Percentiles rank a stretch among this genome's conserved stretches.
Conservation (phyloP, 2,113 vertebrate species). For the Benitochromis conjunctus region DNA sequence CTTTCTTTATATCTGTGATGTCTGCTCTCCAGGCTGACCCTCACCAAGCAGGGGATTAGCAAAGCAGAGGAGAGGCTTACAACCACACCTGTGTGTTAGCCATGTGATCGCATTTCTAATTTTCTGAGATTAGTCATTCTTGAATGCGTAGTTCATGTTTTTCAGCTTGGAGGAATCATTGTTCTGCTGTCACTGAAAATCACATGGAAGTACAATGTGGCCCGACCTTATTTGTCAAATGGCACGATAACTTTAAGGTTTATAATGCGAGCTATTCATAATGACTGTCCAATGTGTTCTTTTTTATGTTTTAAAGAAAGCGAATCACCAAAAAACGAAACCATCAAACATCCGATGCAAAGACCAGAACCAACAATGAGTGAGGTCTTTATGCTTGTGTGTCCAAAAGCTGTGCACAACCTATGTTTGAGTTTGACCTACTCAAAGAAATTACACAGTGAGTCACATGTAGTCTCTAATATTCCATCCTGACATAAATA, state of each 20-base stretch:
- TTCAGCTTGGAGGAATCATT: neutral
- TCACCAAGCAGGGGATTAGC: neutral
- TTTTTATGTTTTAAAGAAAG: neutral
- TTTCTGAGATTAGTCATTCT: neutral
- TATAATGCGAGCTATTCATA: neutral
- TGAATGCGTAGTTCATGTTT: neutral
- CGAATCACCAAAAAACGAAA: fast-evolving
- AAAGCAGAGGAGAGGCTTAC: neutral
- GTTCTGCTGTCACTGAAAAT: neutral
- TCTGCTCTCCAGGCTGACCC: neutral
- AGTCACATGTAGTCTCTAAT: neutral
- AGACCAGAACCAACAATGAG: neutral
- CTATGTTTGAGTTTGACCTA: no score
- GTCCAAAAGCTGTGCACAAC: fast-evolving
- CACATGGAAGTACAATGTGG: neutral
- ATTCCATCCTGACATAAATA: neutral
- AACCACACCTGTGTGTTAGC: neutral
- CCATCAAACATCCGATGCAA: neutral
- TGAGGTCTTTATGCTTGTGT: neutral
- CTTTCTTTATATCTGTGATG: neutral
- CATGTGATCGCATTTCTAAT: neutral
- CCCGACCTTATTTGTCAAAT: neutral
- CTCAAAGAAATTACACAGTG: neutral
- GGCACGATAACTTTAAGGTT: neutral
- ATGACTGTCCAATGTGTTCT: neutral